A percentile compares a stretch with the other conserved stretches of the same genome.
Evolutionary conservation across 1,140 invertebrate genomes (phyloP).

Genomic region (Parapsyche elsis): DNA sequence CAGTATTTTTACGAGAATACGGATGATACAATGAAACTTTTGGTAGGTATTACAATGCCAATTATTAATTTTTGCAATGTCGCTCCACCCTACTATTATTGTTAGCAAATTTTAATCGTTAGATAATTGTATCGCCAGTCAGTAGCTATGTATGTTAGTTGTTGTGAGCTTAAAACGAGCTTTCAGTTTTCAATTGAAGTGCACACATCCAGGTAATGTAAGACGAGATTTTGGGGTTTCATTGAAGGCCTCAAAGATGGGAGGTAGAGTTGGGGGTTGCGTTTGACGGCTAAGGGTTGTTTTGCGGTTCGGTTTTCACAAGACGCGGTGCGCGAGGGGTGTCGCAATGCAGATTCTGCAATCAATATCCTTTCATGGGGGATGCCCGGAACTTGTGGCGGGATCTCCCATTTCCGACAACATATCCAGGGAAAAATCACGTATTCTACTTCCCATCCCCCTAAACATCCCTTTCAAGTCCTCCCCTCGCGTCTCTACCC

Average conservation of each 20-base stretch:
- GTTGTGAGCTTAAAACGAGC: too few species aligned
- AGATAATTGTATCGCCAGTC: too few species aligned
- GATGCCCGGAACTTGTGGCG: neutral
- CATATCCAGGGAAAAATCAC: slow-evolving; percentile 23
- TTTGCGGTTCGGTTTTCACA: slow-evolving; percentile 24
- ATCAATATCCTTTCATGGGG: slow-evolving; percentile 40
- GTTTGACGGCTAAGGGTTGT: slow-evolving; percentile 9
- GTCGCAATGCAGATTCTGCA: slow-evolving; percentile 55
- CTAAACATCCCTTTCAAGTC: neutral
- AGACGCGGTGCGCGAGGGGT: slow-evolving; percentile 17
- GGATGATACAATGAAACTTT: too few species aligned
- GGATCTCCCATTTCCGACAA: slow-evolving; percentile 8
- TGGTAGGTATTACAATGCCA: too few species aligned
- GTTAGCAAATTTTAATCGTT: too few species aligned
- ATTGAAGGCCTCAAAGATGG: neutral
- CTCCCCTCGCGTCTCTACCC: neutral
- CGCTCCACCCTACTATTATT: too few species aligned
- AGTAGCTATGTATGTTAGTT: too few species aligned
- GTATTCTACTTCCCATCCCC: neutral
- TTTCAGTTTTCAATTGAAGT: too few species aligned
- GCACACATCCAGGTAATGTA: neutral
- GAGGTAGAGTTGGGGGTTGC: neutral
- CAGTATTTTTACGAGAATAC: too few species aligned
- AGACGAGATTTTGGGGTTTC: neutral
- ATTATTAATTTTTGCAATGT: too few species aligned